Conservation (phyloP, 2,113 vertebrate species). For the Petromus typicus region DNA sequence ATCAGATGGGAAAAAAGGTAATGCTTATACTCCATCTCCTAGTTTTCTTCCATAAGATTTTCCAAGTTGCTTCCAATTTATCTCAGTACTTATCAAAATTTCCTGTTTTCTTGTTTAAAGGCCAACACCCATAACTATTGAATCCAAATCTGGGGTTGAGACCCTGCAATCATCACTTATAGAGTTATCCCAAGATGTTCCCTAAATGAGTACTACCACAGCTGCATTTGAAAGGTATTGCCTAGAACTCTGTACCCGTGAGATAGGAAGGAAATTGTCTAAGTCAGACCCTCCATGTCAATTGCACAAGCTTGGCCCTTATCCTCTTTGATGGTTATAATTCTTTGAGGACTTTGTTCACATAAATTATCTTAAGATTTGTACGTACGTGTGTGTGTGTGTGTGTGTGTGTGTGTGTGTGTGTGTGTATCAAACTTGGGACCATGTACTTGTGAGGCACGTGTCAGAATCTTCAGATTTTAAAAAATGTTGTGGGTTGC, state of each 20-base stretch:
- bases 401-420: no score
- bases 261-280: neutral
- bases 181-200: neutral
- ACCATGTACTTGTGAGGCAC: no score
- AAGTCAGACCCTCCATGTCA: neutral
- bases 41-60: neutral
- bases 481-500: neutral
- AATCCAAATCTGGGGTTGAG: neutral
- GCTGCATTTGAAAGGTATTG: neutral
- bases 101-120: neutral
- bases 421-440: no score
- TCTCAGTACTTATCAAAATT: neutral
- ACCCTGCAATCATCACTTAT: neutral
- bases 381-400: no score
- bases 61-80: neutral
- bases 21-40: neutral
- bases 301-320: neutral
- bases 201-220: neutral
- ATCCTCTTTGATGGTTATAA: neutral
- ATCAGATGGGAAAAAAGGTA: neutral
- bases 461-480: neutral
- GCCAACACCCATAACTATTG: neutral
- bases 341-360: neutral
- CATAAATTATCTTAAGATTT: slow-evolving; percentile 1
- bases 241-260: neutral